These are phyloP conservation scores for Peromyscus polionotus DNA, from an alignment of 2,113 vertebrate species.

Conservation along the genomic window DNA sequence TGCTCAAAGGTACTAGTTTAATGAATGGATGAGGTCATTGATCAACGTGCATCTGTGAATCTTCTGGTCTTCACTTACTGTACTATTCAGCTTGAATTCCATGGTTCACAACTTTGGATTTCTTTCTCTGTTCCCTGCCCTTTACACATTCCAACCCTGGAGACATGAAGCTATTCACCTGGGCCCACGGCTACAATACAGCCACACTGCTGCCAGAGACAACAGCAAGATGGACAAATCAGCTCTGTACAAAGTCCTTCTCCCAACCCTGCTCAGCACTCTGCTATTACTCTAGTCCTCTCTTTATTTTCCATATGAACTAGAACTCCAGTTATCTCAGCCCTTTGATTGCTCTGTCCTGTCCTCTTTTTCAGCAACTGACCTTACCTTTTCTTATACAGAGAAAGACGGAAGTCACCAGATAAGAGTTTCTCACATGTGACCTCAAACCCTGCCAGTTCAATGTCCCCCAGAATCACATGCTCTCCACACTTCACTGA, in stretches of 20 bases:
- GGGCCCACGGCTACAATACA: neutral
- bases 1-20: neutral
- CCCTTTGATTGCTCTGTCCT: neutral
- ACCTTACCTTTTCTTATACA: neutral
- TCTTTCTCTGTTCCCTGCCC: neutral
- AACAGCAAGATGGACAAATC: neutral
- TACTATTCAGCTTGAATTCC: neutral
- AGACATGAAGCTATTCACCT: neutral
- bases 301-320: neutral
- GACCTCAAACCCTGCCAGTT: neutral
- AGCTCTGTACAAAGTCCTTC: neutral
- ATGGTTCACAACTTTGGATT: neutral
- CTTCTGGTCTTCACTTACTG: slow-evolving; percentile 25
- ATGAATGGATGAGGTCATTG: neutral
- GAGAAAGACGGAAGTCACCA: neutral
- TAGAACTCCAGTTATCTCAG: neutral
- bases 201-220: neutral
- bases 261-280: neutral
- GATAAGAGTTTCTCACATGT: neutral
- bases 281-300: neutral
- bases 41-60: neutral
- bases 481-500: neutral
- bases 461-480: neutral
- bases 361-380: neutral
- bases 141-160: neutral